A percentile compares a stretch with the other conserved stretches of the same genome.
These are phyloP conservation scores for Lasioglossum villosulum DNA, from an alignment of 2,888 invertebrate genomes.

Conservation along the genomic window DNA sequence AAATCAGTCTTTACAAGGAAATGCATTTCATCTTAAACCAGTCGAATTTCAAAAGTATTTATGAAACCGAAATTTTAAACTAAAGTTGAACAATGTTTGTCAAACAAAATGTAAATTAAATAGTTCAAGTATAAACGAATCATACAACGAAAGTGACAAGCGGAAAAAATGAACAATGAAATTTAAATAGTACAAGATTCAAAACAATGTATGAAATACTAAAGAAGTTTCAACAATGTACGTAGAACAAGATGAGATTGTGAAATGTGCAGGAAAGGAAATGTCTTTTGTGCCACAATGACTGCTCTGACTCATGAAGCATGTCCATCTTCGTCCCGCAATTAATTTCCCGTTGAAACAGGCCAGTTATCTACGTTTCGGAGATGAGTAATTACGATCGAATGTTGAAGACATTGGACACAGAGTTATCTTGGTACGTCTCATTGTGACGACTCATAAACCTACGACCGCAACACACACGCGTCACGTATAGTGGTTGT, in stretches of 20 bases:
- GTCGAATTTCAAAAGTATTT: neutral
- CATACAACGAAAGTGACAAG: neutral
- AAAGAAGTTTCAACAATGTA: neutral
- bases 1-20: too few relatives aligned
- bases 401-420: conserved; percentile 28
- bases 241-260: neutral
- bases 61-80: neutral
- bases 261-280: neutral
- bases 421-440: conserved; percentile 71
- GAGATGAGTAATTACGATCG: conserved; percentile 29
- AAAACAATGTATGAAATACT: neutral
- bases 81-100: neutral
- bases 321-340: neutral
- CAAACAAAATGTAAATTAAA: neutral
- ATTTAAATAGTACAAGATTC: neutral
- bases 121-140: neutral
- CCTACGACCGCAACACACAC: conserved; percentile 56
- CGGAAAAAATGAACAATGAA: neutral
- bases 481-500: conserved; percentile 65
- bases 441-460: conserved; percentile 65
- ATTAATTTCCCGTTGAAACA: conserved; percentile 8
- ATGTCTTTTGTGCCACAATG: too few relatives aligned
- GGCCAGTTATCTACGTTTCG: conserved; percentile 10
- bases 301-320: neutral
- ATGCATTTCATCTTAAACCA: too few relatives aligned